A percentile compares a stretch with the other conserved stretches of the same genome.
These are phyloP conservation scores for Shargacucullia verbasci DNA, from an alignment of 2,888 invertebrate species.

Conservation along the genomic window DNA sequence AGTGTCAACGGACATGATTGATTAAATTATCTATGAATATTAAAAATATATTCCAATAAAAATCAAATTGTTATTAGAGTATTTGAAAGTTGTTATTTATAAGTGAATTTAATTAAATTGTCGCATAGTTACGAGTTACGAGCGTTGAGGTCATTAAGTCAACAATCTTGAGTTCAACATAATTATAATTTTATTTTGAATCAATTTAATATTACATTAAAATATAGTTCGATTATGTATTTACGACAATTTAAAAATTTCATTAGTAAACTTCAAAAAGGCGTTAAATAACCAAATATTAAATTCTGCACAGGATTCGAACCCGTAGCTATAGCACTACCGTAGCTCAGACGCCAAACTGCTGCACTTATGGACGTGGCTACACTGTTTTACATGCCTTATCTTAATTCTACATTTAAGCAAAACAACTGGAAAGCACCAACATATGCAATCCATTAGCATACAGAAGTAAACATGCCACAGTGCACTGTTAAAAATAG, in stretches of 20 bases:
- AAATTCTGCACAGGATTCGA: not conserved
- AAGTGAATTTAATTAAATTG: slow-evolving; percentile 21
- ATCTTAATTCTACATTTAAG: no score
- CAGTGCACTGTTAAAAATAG: slow-evolving; percentile 31
- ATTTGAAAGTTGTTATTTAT: slow-evolving; percentile 24
- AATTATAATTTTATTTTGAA: slow-evolving; percentile 19
- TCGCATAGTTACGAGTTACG: slow-evolving; percentile 12
- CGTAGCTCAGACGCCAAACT: no score
- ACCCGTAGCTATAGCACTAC: not conserved
- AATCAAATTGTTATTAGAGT: slow-evolving; percentile 1
- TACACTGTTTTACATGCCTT: no score
- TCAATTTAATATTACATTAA: slow-evolving; percentile 3
- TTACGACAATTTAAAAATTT: slow-evolving; percentile 10
- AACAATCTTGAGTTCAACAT: slow-evolving; percentile 11
- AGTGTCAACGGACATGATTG: slow-evolving; percentile 35
- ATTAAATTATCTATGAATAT: slow-evolving; percentile 26
- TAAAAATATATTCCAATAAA: not conserved
- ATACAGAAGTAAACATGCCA: slow-evolving; percentile 30
- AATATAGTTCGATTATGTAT: slow-evolving; percentile 21
- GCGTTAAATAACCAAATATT: slow-evolving; percentile 12
- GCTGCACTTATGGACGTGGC: no score
- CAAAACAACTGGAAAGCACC: no score
- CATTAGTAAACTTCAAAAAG: slow-evolving; percentile 10
- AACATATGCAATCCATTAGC: slow-evolving; percentile 36
- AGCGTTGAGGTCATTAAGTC: slow-evolving; percentile 10